These are phyloP conservation scores for Eretmocerus hayati DNA, from an alignment of 2,888 invertebrate genomes.

Conservation along the genomic window DNA sequence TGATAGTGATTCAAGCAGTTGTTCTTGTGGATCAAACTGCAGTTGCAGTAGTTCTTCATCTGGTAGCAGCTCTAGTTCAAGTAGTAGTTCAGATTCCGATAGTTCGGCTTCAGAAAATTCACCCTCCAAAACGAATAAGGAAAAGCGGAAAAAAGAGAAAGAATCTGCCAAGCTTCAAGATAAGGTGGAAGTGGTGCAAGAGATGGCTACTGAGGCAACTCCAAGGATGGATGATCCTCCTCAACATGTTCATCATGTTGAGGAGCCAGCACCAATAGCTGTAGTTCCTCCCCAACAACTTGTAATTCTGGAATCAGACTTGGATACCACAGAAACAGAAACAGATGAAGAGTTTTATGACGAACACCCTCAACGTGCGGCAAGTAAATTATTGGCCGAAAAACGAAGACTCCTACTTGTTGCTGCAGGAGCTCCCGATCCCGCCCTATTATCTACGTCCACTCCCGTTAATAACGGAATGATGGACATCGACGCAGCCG, in stretches of 20 bases:
- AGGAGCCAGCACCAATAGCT: conserved; percentile 34
- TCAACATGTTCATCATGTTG: conserved; percentile 18
- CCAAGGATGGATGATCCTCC: not conserved
- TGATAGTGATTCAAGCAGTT: conserved; percentile 67
- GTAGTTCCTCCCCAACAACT: conserved; percentile 49
- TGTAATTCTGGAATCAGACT: conserved; percentile 70
- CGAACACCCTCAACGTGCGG: conserved; percentile 69
- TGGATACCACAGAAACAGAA: conserved; percentile 77
- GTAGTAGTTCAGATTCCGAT: conserved; percentile 54
- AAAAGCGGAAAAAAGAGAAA: conserved; percentile 46
- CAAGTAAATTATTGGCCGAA: conserved; percentile 65
- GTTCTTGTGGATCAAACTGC: conserved; percentile 77
- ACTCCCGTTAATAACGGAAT: conserved; percentile 40
- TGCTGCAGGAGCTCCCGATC: conserved; percentile 55
- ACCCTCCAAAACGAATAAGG: conserved; percentile 38
- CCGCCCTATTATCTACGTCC: conserved; percentile 23
- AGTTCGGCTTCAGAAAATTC: conserved; percentile 56
- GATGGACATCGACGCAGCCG: conserved; percentile 23
- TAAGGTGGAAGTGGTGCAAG: conserved; percentile 18
- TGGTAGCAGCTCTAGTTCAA: conserved; percentile 55
- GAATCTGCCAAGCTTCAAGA: conserved; percentile 45
- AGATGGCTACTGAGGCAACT: conserved; percentile 11
- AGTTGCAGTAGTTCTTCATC: conserved; percentile 72
- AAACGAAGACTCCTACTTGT: conserved; percentile 62
- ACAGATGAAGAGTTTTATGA: conserved; percentile 87